Evolutionary conservation across 2,888 invertebrate species (phyloP).

Genomic region (Acleris literana): DNA sequence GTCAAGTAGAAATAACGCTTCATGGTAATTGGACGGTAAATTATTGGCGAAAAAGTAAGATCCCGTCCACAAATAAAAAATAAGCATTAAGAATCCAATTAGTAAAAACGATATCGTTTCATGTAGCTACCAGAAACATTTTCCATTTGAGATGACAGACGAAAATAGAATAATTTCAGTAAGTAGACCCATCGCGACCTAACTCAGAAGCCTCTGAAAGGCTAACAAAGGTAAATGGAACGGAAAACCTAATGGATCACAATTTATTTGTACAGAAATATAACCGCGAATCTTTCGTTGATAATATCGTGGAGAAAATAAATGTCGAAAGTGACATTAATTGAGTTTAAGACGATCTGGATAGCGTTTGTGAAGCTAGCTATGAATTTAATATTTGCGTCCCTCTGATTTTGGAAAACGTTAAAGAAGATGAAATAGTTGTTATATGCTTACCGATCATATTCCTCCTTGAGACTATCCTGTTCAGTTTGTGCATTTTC

Average conservation of each 20-base stretch:
- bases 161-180: conserved; percentile 8
- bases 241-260: conserved; percentile 11
- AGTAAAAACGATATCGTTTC: too few relatives aligned
- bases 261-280: conserved; percentile 11
- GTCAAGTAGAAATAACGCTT: too few relatives aligned
- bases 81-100: too few relatives aligned
- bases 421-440: background rate
- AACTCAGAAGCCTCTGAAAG: conserved; percentile 3
- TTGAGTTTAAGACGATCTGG: too few relatives aligned
- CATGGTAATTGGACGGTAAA: too few relatives aligned
- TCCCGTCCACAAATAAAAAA: too few relatives aligned
- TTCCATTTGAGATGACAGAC: too few relatives aligned
- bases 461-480: conserved; percentile 95
- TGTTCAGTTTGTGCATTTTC: conserved; percentile 98
- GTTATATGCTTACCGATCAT: conserved; percentile 85
- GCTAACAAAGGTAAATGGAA: conserved; percentile 9
- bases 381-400: too few relatives aligned
- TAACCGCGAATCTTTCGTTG: background rate
- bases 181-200: conserved; percentile 12
- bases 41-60: too few relatives aligned
- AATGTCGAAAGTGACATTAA: background rate
- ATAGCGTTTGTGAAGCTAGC: too few relatives aligned
- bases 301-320: background rate
- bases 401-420: background rate
- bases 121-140: too few relatives aligned